Evolutionary conservation across 2,113 vertebrate genomes (phyloP), one percentile per base, ranked within the genome.

Genomic region (Callocephalon fimbriatum): DNA sequence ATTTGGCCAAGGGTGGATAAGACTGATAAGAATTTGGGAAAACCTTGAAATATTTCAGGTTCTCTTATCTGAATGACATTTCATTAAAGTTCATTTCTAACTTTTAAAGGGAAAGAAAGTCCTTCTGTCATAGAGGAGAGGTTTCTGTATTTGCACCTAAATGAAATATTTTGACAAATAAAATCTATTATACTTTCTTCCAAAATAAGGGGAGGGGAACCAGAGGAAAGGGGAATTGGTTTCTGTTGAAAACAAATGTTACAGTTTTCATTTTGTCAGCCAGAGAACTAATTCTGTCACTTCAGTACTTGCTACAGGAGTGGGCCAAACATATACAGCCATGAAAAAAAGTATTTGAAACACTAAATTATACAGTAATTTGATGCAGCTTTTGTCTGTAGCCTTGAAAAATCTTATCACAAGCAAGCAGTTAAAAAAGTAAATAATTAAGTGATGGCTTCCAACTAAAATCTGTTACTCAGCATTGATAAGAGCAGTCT

Each of bases 321-420:
- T 45, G 29, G 67, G 27, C 10, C 54, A 86, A 59, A 50, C 85
- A 77, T 59, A 83, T 11, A 83, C 12, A 82, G 17, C 51, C 66
- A 45, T 1, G 1, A 48, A 70, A 90, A 90, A 90, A 90, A 73
- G 45, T 88, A 76, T 90, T 93, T 86, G 71, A 86, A 94, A 93
- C 45, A 35, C 67, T 83, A 26, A 83, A 93, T 93, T 87, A 70
- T 29, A 48, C 17, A 45, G 71, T 82, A 70, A 96, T 95, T 97
- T 87, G 56, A 71, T 45, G 31, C 65, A 59, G n/a, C 74, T 96
- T 68, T 66, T 79, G 29, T 75, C 70, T 53, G 48, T 91, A 91
- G 87, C 88, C 85, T 96, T 96, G 90, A 90, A 94, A 95, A 86
- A 76, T 88, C 87, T 94, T 94, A 83, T 70, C 90, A 71, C 50